Base-by-base conservation (phyloP, 1,140 invertebrate species). In the Catajapyx aquilonaris region DNA sequence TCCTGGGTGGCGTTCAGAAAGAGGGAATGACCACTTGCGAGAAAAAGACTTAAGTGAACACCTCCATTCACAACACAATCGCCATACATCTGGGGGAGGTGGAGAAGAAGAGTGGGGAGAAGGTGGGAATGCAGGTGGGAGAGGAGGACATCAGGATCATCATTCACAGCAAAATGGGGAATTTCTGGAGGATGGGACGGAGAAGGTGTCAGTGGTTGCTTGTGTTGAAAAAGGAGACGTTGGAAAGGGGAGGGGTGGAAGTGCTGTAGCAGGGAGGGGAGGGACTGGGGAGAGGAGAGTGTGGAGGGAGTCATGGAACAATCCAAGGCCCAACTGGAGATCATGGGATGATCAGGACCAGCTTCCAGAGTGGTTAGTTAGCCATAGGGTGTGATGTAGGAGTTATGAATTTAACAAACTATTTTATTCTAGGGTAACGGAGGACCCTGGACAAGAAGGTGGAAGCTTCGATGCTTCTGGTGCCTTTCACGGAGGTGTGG, bases 391-490 rank as follows among this genome's bases (percentile, higher is more conserved):
- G n/a, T n/a, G n/a, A n/a, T n/a, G n/a, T n/a, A n/a, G n/a, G n/a
- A n/a, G n/a, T n/a, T n/a, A n/a, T n/a, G n/a, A n/a, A n/a, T n/a
- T n/a, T n/a, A n/a, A n/a, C n/a, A n/a, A n/a, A n/a, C n/a, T n/a
- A n/a, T n/a, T n/a, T n/a, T n/a, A 31, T 43, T 40, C 28, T 41
- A 63, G 61, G 72, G 76, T 73, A 4, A 76, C 65, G 31, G 76
- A 79, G 46, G 74, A 77, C 53, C 64, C 69, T 20, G 66, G 66
- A 19, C 79, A 84, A 54, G 69, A 71, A 40, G 75, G 81, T 20
- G 83, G 83, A 11, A 81, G 76, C 38, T 88, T 88, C 57, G 84
- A 88, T 57, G 66, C 81, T 2, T 71, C 68, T 34, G 84, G 84
- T 3, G 81, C 81, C 9, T 88, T 87, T 56, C 73, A 76, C 45